Conservation (phyloP, 2,113 vertebrate genomes). For the Polypterus bichir region DNA sequence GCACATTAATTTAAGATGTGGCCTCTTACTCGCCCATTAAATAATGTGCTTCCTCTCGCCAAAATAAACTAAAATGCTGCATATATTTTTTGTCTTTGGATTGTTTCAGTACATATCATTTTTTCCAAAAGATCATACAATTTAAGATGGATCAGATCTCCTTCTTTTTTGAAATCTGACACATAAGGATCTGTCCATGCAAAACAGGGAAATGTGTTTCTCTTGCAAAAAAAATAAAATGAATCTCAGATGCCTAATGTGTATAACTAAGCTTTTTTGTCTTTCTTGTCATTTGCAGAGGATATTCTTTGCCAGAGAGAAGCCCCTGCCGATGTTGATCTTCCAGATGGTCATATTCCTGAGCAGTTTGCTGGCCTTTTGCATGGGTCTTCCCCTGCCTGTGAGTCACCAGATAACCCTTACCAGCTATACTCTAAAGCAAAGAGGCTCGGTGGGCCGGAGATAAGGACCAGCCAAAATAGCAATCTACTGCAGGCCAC, state of each 20-base stretch:
- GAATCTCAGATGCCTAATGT: neutral
- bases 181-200: no score
- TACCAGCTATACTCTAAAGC: constrained; percentile 73
- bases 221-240: no score
- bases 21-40: no score
- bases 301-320: constrained; percentile 37
- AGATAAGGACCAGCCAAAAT: constrained; percentile 18
- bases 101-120: constrained; percentile 1
- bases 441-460: constrained; percentile 32
- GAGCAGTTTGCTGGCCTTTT: constrained; percentile 88
- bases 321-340: constrained; percentile 43
- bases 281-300: constrained; percentile 28
- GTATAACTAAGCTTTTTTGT: no score
- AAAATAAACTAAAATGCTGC: no score
- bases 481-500: constrained; percentile 41
- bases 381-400: constrained; percentile 86
- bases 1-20: no score
- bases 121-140: no score
- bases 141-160: neutral
- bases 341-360: constrained; percentile 64
- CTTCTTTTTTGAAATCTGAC: no score
- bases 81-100: no score
- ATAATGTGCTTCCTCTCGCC: no score
- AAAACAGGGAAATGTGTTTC: no score
- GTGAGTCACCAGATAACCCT: constrained; percentile 80